Percentiles rank a stretch among this genome's conserved stretches.
Evolutionary conservation across 1,140 invertebrate genomes (phyloP).

Genomic region (Trichoplusia ni): DNA sequence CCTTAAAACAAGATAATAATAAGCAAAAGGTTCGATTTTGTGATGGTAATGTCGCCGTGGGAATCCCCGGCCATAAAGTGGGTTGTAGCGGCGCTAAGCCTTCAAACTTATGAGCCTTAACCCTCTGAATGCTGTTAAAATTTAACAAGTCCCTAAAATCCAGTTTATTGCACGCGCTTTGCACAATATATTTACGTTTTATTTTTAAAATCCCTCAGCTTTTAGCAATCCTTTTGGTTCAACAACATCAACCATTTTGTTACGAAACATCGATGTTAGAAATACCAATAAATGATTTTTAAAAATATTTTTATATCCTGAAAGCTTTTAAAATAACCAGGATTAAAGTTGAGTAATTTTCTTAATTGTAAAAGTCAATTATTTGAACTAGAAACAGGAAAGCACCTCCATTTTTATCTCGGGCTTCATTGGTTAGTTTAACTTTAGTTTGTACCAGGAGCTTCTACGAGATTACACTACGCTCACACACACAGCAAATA

Average conservation of each 20-base stretch:
- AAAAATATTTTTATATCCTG: too few relatives aligned
- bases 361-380: too few relatives aligned
- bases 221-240: neutral
- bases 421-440: too few relatives aligned
- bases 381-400: too few relatives aligned
- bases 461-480: too few relatives aligned
- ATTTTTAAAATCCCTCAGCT: conserved; percentile 28
- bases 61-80: conserved; percentile 56
- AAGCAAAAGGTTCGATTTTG: conserved; percentile 46
- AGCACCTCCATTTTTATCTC: too few relatives aligned
- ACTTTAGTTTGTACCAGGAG: too few relatives aligned
- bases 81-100: conserved; percentile 35
- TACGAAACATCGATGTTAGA: too few relatives aligned
- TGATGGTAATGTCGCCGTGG: conserved; percentile 39
- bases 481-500: too few relatives aligned
- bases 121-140: conserved; percentile 55
- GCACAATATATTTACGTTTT: conserved; percentile 53
- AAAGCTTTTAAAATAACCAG: too few relatives aligned
- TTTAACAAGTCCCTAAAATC: conserved; percentile 59
- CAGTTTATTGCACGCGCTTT: conserved; percentile 36
- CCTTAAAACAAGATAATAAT: conserved; percentile 44
- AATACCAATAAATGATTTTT: too few relatives aligned
- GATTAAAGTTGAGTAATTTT: too few relatives aligned
- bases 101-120: conserved; percentile 38
- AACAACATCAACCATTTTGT: neutral